phyloP scores from a whole-genome alignment of 2,113 vertebrate genomes.

The Hypocryptadius cinnamomeus region DNA sequence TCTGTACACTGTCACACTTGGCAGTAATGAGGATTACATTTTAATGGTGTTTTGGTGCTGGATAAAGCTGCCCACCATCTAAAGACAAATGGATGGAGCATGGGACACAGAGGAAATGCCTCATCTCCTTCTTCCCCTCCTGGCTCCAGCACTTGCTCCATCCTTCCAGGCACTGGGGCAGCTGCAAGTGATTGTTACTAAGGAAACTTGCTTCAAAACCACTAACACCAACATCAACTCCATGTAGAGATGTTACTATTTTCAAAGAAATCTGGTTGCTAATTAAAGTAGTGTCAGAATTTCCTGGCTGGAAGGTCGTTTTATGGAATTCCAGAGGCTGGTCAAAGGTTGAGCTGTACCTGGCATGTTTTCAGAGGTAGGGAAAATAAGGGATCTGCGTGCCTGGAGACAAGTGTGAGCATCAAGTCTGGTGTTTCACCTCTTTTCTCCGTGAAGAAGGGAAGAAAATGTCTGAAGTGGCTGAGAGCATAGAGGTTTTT shows the following conservation, averaged over 20 bases:
- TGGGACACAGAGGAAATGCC: background rate
- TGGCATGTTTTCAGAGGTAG: background rate
- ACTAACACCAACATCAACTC: background rate
- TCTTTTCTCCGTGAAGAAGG: background rate
- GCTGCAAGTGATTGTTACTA: background rate
- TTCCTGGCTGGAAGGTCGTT: background rate
- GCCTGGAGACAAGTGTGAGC: background rate
- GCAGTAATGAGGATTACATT: background rate
- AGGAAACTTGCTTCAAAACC: background rate
- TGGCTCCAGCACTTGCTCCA: background rate
- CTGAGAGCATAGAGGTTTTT: constrained; percentile 17
- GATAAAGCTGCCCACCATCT: background rate
- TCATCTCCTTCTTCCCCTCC: background rate
- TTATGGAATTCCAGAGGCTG: background rate
- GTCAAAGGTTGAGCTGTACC: background rate
- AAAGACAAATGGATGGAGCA: background rate
- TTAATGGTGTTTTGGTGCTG: background rate
- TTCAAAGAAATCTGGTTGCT: background rate
- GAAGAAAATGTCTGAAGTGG: background rate
- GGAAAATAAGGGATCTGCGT: background rate
- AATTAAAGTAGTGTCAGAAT: background rate
- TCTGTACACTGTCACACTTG: background rate
- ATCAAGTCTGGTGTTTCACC: background rate
- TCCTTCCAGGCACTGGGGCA: background rate
- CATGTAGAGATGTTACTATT: background rate